Percentiles rank a stretch among this genome's conserved stretches.
Evolutionary conservation across 2,888 invertebrate species (phyloP).

Genomic region (Gymnosoma rotundatum): DNA sequence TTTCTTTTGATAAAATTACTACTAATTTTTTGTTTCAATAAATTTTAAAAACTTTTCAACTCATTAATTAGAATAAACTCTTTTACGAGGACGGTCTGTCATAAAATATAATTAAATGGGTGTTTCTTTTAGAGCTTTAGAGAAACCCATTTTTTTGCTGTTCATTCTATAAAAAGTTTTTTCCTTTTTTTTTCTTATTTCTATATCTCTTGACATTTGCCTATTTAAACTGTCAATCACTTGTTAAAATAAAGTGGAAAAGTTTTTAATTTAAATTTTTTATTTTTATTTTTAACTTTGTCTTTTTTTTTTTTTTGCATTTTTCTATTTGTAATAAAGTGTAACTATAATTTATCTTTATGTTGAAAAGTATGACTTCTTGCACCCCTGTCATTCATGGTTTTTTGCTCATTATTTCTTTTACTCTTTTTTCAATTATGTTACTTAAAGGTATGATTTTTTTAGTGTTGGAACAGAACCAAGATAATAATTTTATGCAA

Average conservation of each 20-base stretch:
- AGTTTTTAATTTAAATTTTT: slow-evolving; percentile 58
- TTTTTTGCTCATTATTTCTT: background rate
- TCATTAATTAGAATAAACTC: slow-evolving; percentile 37
- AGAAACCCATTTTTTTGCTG: background rate
- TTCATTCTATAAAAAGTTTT: background rate
- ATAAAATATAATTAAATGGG: slow-evolving; percentile 22
- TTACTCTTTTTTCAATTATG: slow-evolving; percentile 3
- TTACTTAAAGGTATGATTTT: slow-evolving; percentile 35
- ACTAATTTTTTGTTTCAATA: background rate
- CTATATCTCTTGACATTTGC: slow-evolving; percentile 66
- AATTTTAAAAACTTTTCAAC: background rate
- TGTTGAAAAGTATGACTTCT: slow-evolving; percentile 13
- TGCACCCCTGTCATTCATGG: background rate
- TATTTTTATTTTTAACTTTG: slow-evolving; percentile 27
- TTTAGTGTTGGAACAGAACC: background rate
- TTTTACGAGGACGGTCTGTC: slow-evolving; percentile 11
- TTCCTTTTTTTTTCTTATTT: background rate
- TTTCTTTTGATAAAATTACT: background rate
- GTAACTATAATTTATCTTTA: slow-evolving; percentile 53
- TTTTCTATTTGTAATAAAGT: slow-evolving; percentile 68
- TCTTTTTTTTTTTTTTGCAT: slow-evolving; percentile 7
- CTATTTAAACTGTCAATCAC: slow-evolving; percentile 70
- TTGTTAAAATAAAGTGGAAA: slow-evolving; percentile 69
- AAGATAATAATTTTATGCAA: slow-evolving; percentile 15
- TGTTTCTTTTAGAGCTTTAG: background rate